Percentiles rank a stretch among this genome's conserved stretches.
Conservation (phyloP, 2,888 invertebrate genomes). For the Sclerodermus sp. region DNA sequence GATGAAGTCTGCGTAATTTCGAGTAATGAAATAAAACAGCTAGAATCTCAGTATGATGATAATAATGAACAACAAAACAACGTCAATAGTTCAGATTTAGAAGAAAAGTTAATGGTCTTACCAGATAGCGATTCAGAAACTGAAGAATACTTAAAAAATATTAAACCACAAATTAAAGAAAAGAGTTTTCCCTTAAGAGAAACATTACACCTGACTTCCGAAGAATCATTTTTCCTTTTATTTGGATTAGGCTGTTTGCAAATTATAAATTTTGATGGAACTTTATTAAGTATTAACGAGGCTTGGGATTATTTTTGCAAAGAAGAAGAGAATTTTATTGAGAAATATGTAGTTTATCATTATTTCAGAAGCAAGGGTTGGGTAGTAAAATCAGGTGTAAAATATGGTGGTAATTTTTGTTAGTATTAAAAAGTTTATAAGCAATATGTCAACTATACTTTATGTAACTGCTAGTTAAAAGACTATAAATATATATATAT, state of each 20-base stretch:
- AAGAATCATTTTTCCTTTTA: conserved; percentile 78
- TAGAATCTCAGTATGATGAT: background rate
- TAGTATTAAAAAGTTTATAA: conserved; percentile 53
- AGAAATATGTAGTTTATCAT: conserved; percentile 78
- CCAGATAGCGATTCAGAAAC: conserved; percentile 69
- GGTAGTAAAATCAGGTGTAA: conserved; percentile 84
- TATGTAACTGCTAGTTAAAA: too few relatives aligned
- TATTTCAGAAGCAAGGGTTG: conserved; percentile 88
- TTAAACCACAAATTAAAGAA: conserved; percentile 64
- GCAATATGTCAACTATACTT: background rate
- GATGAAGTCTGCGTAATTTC: conserved; percentile 18
- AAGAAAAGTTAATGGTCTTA: conserved; percentile 63
- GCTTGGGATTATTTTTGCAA: conserved; percentile 65
- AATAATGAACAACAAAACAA: conserved; percentile 17
- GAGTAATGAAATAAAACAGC: conserved; percentile 7
- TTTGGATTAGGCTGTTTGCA: conserved; percentile 70
- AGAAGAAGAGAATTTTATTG: conserved; percentile 65
- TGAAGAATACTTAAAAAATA: conserved; percentile 65
- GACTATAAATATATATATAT: too few relatives aligned
- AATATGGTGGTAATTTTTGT: conserved; percentile 89
- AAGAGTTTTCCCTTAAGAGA: conserved; percentile 66
- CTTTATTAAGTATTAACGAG: conserved; percentile 59
- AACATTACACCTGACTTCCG: conserved; percentile 68
- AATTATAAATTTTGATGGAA: conserved; percentile 62
- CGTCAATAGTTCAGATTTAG: conserved; percentile 40